Evolutionary conservation across 2,797 vertebrate genomes (phyloP).

Genomic region (Anguilla megastoma): DNA sequence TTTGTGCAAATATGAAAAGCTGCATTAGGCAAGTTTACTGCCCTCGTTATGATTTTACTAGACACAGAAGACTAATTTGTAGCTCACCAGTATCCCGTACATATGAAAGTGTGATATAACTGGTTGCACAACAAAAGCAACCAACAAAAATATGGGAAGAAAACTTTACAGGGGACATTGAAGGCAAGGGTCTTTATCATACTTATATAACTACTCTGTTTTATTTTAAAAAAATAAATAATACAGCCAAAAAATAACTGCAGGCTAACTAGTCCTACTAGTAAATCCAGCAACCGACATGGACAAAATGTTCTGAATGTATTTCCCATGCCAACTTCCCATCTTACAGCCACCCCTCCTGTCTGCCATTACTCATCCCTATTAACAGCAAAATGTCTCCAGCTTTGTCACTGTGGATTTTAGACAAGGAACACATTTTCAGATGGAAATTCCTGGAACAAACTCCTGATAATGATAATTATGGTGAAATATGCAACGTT

Average conservation of each 20-base stretch:
- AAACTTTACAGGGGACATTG: background rate
- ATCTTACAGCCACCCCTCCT: conserved; percentile 21
- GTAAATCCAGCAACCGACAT: conserved; percentile 33
- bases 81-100: background rate
- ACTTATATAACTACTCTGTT: background rate
- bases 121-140: background rate
- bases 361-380: background rate
- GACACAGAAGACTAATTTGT: no score
- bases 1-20: background rate
- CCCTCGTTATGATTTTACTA: no score
- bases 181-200: background rate
- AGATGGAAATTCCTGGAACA: background rate
- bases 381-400: background rate
- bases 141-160: background rate
- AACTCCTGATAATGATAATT: background rate
- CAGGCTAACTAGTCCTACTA: background rate
- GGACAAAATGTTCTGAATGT: conserved; percentile 22
- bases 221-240: no score
- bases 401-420: background rate
- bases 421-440: background rate
- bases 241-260: no score
- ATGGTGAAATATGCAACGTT: background rate
- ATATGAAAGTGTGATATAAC: background rate
- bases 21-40: background rate
- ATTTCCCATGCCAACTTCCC: conserved; percentile 24